Base-by-base conservation (phyloP, 1,140 invertebrate species). In the Muscidifurax raptorellus region DNA sequence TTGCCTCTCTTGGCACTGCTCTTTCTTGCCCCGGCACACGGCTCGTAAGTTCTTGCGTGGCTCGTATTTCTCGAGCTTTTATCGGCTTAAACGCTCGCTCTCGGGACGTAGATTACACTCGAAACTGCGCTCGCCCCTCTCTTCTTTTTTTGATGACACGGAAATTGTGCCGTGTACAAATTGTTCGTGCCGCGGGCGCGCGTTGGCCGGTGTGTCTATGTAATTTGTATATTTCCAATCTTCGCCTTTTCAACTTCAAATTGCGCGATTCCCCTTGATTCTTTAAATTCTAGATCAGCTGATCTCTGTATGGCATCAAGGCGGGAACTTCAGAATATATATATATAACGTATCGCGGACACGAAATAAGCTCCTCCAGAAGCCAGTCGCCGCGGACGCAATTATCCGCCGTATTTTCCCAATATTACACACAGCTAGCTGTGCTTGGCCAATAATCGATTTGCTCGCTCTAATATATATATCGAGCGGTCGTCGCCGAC, bases 1-100 rank as follows among this genome's bases (percentile, higher is more conserved):
- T 74, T 67, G 18, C 36, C 59, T 25, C n/a, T 67, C 22, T 40
- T 13, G 52, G 52, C 22, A 27, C 10, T 12, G 47, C 27, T 59
- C 27, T 77, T 36, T 59, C 32, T 67, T 40, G n/a, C 15, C 18
- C 76, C 18, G 1, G 36, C 22, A 27, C 36, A 25, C 72, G 40
- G 6, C 72, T 27, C 30, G 72, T 44, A 47, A 75, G 36, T 75
- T 75, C 36, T 44, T 47, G 36, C 72, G 30, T 7, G 40, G 27
- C 47, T 77, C 52, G 77, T 66, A 79, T 79, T 79, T 79, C 59
- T 79, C 15, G 30, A 13, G 59, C 77, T 40, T 77, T 77, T 79
- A 79, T 67, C 59, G 77, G 40, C 66, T 71, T 80, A 44, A 80
- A 18, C 40, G 64, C 25, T 40, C 59, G 13, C 52, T 80, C 32